Conservation (phyloP, 2,113 vertebrate species). For the Catagonus wagneri region DNA sequence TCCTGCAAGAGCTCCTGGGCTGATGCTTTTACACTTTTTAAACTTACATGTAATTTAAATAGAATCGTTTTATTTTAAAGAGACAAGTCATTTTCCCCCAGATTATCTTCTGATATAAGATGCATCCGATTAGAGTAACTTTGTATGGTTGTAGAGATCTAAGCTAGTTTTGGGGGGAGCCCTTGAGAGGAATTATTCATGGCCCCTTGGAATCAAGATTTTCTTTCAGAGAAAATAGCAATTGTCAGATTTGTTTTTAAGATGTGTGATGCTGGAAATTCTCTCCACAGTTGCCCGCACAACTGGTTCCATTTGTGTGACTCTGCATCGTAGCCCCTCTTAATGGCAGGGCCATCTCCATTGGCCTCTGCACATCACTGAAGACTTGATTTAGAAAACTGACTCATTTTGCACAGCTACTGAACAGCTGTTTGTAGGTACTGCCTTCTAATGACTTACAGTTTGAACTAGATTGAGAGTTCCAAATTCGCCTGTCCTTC, state of each 20-base stretch:
- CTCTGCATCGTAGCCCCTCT: not conserved
- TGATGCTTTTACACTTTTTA: not conserved
- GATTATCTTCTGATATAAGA: constrained; percentile 13
- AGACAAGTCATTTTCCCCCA: not conserved
- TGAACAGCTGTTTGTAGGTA: not conserved
- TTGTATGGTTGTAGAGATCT: not conserved
- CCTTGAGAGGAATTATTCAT: constrained; percentile 19
- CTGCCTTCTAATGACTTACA: constrained; percentile 34
- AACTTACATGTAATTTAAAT: not conserved
- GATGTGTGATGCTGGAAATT: not conserved
- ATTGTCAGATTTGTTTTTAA: not conserved
- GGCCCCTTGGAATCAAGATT: not conserved
- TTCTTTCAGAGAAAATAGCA: constrained; percentile 3
- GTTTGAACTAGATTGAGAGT: not conserved
- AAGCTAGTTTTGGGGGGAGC: not conserved
- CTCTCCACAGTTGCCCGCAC: not conserved
- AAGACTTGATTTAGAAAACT: constrained; percentile 54
- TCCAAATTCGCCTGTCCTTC: not conserved
- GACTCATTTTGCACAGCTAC: not conserved
- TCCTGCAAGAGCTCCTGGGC: not conserved
- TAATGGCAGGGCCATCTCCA: not conserved
- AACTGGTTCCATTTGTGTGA: not conserved
- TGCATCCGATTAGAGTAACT: not conserved
- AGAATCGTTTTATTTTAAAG: not conserved
- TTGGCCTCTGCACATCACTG: not conserved